These are phyloP conservation scores for Neosilurus mollespiculum DNA, from an alignment of 2,797 vertebrate genomes.

Conservation along the genomic window DNA sequence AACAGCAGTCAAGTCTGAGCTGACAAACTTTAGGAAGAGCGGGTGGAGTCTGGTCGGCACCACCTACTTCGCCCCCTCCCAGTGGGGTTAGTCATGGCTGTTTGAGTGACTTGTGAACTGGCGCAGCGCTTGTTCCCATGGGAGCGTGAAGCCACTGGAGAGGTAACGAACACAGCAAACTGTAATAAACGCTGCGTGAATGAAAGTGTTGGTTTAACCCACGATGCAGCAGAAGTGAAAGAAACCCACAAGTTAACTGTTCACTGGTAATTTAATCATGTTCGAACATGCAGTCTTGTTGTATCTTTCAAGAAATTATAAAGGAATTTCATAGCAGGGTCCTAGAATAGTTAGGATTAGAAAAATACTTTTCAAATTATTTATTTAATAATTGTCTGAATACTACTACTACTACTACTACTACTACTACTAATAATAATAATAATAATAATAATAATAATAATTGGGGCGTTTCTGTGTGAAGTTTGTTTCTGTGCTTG, in stretches of 20 bases:
- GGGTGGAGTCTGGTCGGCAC: constrained; percentile 14
- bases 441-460: too few species aligned
- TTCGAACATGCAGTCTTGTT: neutral
- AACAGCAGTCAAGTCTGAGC: constrained; percentile 52
- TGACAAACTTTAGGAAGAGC: constrained; percentile 19
- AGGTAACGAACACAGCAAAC: constrained; percentile 25
- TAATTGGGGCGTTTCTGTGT: too few species aligned
- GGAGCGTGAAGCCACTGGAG: neutral
- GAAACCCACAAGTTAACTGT: neutral
- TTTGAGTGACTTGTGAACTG: constrained; percentile 54
- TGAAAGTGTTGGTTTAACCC: constrained; percentile 20
- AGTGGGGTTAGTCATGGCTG: constrained; percentile 42
- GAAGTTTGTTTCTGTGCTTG: too few species aligned
- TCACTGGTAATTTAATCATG: neutral
- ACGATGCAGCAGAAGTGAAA: neutral
- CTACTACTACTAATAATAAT: too few species aligned
- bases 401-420: too few species aligned
- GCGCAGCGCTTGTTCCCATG: constrained; percentile 46
- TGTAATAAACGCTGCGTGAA: neutral
- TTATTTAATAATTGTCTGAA: neutral
- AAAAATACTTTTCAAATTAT: neutral
- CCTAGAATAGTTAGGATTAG: neutral
- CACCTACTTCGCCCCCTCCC: constrained; percentile 34
- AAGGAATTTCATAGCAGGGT: neutral
- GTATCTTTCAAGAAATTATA: neutral